These are phyloP conservation scores for Priocnemis perturbator DNA, from an alignment of 2,888 invertebrate species.

Conservation along the genomic window DNA sequence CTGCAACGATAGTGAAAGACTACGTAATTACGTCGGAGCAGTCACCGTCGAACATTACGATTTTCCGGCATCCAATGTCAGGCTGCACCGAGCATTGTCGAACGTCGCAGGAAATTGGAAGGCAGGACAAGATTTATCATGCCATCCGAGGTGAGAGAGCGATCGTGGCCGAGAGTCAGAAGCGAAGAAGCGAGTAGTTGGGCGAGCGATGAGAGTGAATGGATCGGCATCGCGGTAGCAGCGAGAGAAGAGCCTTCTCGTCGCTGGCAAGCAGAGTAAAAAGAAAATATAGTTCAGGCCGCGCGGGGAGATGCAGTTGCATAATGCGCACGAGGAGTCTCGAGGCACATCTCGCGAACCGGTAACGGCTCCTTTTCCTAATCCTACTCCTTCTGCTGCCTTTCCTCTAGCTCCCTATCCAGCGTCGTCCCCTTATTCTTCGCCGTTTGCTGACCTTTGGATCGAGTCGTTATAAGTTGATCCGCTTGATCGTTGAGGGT, in stretches of 20 bases:
- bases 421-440: background rate
- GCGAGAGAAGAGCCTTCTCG: constrained; percentile 6
- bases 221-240: constrained; percentile 49
- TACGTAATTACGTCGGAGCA: too few relatives aligned
- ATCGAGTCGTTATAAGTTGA: constrained; percentile 18
- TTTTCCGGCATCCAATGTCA: too few relatives aligned
- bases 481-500: constrained; percentile 23
- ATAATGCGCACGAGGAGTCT: constrained; percentile 43
- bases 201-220: constrained; percentile 42
- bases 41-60: too few relatives aligned
- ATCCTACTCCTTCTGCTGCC: background rate
- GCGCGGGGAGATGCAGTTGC: constrained; percentile 31
- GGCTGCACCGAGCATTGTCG: too few relatives aligned
- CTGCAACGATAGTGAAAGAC: too few relatives aligned
- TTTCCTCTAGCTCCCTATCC: background rate
- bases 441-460: constrained; percentile 44
- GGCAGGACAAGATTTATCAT: too few relatives aligned
- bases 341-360: background rate
- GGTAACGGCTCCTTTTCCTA: constrained; percentile 17
- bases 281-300: constrained; percentile 55
- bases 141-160: constrained; percentile 4
- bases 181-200: background rate
- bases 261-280: constrained; percentile 21
- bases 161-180: background rate
- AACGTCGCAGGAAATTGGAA: too few relatives aligned